Conservation (phyloP, 2,888 invertebrate species). For the Deilephila elpenor region DNA sequence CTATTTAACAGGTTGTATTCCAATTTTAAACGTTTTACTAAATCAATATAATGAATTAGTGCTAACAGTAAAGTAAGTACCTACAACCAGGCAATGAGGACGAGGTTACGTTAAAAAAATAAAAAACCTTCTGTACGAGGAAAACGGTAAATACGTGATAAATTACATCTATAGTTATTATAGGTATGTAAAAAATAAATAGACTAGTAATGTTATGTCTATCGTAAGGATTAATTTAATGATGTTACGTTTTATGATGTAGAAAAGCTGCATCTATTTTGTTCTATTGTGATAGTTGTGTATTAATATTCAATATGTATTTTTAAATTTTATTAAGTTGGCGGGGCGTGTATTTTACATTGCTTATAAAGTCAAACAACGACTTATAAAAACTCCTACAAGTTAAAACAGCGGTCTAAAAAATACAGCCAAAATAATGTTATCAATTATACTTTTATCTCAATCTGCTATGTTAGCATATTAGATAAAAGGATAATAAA, state of each 20-base stretch:
- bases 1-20: no score
- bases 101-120: slow-evolving; percentile 7
- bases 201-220: neutral
- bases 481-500: slow-evolving; percentile 30
- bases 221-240: neutral
- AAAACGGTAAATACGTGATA: slow-evolving; percentile 14
- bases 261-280: neutral
- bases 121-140: slow-evolving; percentile 23
- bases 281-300: neutral
- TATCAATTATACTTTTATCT: slow-evolving; percentile 22
- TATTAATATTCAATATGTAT: no score
- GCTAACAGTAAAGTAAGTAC: neutral
- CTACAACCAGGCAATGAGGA: neutral
- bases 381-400: no score
- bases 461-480: slow-evolving; percentile 14
- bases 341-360: neutral
- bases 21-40: neutral
- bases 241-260: neutral
- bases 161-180: neutral
- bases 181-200: neutral
- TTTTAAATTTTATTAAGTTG: no score
- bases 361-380: no score
- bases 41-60: slow-evolving; percentile 7
- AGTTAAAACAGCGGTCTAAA: no score
- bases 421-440: no score